Evolutionary conservation across 2,113 vertebrate species (phyloP).

Genomic region (Raja brachyura): DNA sequence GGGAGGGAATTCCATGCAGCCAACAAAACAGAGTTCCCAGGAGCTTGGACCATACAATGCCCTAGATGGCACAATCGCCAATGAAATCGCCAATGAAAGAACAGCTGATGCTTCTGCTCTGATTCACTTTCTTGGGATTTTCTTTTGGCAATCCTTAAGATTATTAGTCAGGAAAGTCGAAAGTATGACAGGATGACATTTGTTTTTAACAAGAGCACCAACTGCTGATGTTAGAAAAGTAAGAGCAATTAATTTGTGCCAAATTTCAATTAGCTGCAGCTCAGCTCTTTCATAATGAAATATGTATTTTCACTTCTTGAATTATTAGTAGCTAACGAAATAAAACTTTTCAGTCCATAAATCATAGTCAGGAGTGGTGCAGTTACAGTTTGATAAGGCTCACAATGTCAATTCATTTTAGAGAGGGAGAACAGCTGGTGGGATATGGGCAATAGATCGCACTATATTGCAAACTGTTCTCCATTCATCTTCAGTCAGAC

Average conservation of each 20-base stretch:
- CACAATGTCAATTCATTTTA: too few relatives aligned
- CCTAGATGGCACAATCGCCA: neutral
- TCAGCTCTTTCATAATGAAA: constrained; percentile 22
- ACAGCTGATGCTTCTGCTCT: neutral
- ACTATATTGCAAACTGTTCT: neutral
- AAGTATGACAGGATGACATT: neutral
- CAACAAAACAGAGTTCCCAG: neutral
- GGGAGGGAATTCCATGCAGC: neutral
- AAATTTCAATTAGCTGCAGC: constrained; percentile 23
- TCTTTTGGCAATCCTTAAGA: neutral
- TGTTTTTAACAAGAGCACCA: constrained; percentile 13
- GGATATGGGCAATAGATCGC: neutral
- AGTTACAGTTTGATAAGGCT: neutral
- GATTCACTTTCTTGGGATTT: neutral
- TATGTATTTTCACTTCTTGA: constrained; percentile 12
- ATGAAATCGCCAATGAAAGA: neutral
- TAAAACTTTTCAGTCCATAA: neutral
- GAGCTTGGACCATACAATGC: neutral
- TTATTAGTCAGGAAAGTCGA: neutral
- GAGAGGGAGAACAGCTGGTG: neutral
- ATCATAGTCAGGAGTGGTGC: neutral
- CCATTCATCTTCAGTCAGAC: neutral
- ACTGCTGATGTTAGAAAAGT: constrained; percentile 6
- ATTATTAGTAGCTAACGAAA: neutral
- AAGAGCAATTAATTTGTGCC: constrained; percentile 21